Percentiles rank a stretch among this genome's conserved stretches.
Evolutionary conservation across 2,888 invertebrate genomes (phyloP).

Genomic region (Brachyopa scutellaris): DNA sequence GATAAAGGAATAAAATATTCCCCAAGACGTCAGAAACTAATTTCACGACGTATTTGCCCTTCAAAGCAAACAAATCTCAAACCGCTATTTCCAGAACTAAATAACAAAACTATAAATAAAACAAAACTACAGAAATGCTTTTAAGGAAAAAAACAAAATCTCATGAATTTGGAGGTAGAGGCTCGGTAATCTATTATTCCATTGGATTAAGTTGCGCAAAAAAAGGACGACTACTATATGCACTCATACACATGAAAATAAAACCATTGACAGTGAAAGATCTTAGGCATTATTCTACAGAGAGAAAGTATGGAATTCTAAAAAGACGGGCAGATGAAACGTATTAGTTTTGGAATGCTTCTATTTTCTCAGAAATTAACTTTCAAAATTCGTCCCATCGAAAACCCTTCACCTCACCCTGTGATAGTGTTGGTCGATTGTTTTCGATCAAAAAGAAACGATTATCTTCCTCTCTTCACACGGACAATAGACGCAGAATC

Average conservation of each 20-base stretch:
- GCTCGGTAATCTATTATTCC: slow-evolving; percentile 28
- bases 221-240: slow-evolving; percentile 4
- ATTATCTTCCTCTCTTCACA: slow-evolving; percentile 33
- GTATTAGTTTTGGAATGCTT: slow-evolving; percentile 23
- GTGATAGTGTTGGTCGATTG: too few species aligned
- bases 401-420: background rate
- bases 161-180: background rate
- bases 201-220: slow-evolving; percentile 20
- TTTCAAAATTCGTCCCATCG: too few species aligned
- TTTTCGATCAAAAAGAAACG: slow-evolving; percentile 52
- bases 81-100: background rate
- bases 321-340: background rate
- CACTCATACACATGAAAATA: background rate
- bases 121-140: background rate
- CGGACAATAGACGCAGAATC: slow-evolving; percentile 50
- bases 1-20: background rate
- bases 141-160: background rate
- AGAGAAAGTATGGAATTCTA: background rate
- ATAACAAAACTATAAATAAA: slow-evolving; percentile 47
- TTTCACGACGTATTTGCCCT: slow-evolving; percentile 13
- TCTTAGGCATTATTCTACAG: slow-evolving; percentile 14
- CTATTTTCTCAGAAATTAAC: too few species aligned
- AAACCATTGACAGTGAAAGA: slow-evolving; percentile 32
- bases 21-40: background rate
- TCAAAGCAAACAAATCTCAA: background rate